These are phyloP conservation scores for Ovibos moschatus DNA, from an alignment of 2,113 vertebrate species.

Conservation along the genomic window DNA sequence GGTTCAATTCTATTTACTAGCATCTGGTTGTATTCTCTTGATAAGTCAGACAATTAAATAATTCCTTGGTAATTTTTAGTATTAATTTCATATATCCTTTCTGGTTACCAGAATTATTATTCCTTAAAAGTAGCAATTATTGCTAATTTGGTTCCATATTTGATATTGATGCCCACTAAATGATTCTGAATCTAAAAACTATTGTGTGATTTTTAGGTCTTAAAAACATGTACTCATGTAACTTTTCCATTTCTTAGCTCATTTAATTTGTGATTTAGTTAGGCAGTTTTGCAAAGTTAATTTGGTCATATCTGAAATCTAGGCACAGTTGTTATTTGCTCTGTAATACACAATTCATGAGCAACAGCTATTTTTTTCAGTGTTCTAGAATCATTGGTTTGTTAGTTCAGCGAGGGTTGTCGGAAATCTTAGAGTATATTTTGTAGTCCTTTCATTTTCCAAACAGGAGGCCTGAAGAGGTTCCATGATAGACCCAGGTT, in stretches of 20 bases:
- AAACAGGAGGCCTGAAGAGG: background rate
- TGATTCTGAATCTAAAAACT: constrained; percentile 40
- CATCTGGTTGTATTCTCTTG: constrained; percentile 36
- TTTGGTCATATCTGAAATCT: constrained; percentile 47
- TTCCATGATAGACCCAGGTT: background rate
- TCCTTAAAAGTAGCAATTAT: constrained; percentile 49
- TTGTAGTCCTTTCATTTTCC: background rate
- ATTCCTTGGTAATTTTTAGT: constrained; percentile 67
- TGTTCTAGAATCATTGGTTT: background rate
- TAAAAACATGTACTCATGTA: background rate
- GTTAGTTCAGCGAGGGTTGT: background rate
- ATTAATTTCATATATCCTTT: constrained; percentile 70
- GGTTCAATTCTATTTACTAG: constrained; percentile 55
- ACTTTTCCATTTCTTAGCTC: constrained; percentile 65
- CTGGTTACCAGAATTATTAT: constrained; percentile 51
- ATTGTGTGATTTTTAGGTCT: constrained; percentile 21
- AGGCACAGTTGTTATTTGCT: background rate
- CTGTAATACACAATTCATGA: constrained; percentile 10
- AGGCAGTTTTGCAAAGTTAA: constrained; percentile 48
- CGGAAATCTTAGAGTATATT: background rate
- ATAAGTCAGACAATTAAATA: constrained; percentile 68
- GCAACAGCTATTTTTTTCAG: constrained; percentile 2
- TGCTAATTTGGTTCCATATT: constrained; percentile 59
- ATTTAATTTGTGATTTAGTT: constrained; percentile 61
- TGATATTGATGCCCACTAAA: constrained; percentile 25